phyloP scores from a whole-genome alignment of 1,140 invertebrate species.

The Drosophila albomicans region DNA sequence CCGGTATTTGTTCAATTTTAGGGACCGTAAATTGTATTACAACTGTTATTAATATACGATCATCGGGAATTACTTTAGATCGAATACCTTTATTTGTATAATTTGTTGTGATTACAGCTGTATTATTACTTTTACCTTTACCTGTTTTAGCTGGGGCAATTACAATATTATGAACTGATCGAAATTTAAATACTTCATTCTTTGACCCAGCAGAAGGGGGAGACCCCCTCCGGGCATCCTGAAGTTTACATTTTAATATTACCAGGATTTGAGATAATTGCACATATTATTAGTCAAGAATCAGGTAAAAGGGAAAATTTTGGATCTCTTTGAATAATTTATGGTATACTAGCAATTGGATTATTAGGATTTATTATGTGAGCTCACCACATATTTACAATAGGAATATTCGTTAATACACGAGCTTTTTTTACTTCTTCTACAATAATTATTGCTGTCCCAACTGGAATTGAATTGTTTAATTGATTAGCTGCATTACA shows the following conservation, averaged over 20 bases:
- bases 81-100: slow-evolving; percentile 88
- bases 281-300: slow-evolving; percentile 88
- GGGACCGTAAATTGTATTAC: slow-evolving; percentile 87
- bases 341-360: slow-evolving; percentile 88
- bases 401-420: slow-evolving; percentile 90
- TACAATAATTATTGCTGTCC: slow-evolving; percentile 90
- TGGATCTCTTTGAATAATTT: slow-evolving; percentile 87
- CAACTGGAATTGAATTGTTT: slow-evolving; percentile 89
- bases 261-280: slow-evolving; percentile 88
- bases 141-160: slow-evolving; percentile 90
- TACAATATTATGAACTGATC: slow-evolving; percentile 86
- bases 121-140: slow-evolving; percentile 88
- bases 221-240: slow-evolving; percentile 90
- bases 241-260: slow-evolving; percentile 92
- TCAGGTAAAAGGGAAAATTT: slow-evolving; percentile 87
- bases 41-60: slow-evolving; percentile 87
- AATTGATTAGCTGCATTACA: slow-evolving; percentile 87
- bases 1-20: too few relatives aligned
- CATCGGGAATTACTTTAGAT: slow-evolving; percentile 85
- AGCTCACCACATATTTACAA: slow-evolving; percentile 90
- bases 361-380: slow-evolving; percentile 89
- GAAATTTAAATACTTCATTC: too few relatives aligned
- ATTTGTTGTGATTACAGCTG: slow-evolving; percentile 89
- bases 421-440: slow-evolving; percentile 90
- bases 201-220: slow-evolving; percentile 55